These are phyloP conservation scores for Ectemnius continuus DNA, from an alignment of 2,888 invertebrate species.

Conservation along the genomic window DNA sequence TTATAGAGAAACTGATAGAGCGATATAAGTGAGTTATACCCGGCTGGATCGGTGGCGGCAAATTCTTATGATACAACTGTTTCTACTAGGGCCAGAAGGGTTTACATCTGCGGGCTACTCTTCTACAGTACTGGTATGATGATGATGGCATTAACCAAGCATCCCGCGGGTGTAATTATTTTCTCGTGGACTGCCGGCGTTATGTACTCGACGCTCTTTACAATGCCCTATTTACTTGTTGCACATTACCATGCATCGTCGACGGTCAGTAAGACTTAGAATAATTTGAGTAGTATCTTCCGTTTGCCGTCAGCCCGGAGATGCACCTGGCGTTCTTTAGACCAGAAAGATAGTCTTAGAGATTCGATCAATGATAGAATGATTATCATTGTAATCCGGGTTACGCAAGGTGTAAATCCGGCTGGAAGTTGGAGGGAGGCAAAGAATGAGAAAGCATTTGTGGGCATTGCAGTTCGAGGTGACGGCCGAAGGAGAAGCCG, in stretches of 20 bases:
- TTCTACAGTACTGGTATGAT: constrained; percentile 94
- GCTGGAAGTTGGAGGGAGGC: background rate
- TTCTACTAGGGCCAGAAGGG: constrained; percentile 86
- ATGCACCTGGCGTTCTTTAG: background rate
- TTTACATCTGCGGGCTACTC: constrained; percentile 93
- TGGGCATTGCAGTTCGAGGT: constrained; percentile 81
- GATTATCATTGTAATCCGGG: background rate
- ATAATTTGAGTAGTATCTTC: background rate
- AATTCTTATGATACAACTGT: background rate
- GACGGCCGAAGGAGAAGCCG: constrained; percentile 80
- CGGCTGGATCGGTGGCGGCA: background rate
- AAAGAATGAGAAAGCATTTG: constrained; percentile 28
- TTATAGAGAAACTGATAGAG: constrained; percentile 92
- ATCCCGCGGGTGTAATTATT: constrained; percentile 88
- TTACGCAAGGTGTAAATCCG: background rate
- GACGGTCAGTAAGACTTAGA: constrained; percentile 82
- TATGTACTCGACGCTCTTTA: constrained; percentile 98
- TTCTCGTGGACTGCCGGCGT: constrained; percentile 97
- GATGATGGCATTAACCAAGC: constrained; percentile 88
- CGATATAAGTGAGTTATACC: constrained; percentile 75
- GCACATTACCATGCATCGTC: constrained; percentile 96
- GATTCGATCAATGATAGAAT: background rate
- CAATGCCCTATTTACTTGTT: constrained; percentile 96
- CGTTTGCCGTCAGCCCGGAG: background rate
- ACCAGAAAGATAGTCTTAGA: background rate